These are phyloP conservation scores for Dendrolimus punctatus DNA, from an alignment of 1,140 invertebrate genomes.

Conservation along the genomic window DNA sequence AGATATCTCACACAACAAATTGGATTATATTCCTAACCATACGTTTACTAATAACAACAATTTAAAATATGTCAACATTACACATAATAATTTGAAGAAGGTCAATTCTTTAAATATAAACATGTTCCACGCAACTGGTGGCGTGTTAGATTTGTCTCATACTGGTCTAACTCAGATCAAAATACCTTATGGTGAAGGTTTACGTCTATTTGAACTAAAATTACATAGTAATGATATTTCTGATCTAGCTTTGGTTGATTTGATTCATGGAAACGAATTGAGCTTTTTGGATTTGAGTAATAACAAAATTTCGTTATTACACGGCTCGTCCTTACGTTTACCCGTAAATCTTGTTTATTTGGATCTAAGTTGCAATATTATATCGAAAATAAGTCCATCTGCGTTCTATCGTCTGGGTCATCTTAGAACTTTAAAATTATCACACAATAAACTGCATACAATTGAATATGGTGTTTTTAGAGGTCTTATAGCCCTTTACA, in stretches of 20 bases:
- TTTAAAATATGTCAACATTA: slow-evolving; percentile 42
- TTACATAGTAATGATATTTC: slow-evolving; percentile 46
- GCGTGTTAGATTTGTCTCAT: slow-evolving; percentile 47
- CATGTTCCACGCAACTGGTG: slow-evolving; percentile 42
- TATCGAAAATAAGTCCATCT: slow-evolving; percentile 36
- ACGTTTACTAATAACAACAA: slow-evolving; percentile 33
- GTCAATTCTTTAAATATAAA: slow-evolving; percentile 35
- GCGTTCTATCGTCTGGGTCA: slow-evolving; percentile 30
- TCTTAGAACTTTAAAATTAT: slow-evolving; percentile 37
- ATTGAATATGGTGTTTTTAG: slow-evolving; percentile 48
- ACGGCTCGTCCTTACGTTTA: slow-evolving; percentile 37
- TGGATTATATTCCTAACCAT: slow-evolving; percentile 39
- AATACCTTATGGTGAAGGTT: slow-evolving; percentile 38
- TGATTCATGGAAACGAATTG: slow-evolving; percentile 34
- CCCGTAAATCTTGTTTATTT: slow-evolving; percentile 31
- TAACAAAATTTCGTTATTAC: slow-evolving; percentile 37
- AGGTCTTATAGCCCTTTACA: slow-evolving; percentile 27
- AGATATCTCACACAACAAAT: slow-evolving; percentile 48
- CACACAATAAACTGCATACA: slow-evolving; percentile 33
- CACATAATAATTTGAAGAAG: slow-evolving; percentile 36
- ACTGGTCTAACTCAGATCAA: slow-evolving; percentile 36
- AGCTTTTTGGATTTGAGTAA: slow-evolving; percentile 35
- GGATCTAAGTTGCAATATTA: slow-evolving; percentile 46
- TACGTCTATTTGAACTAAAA: slow-evolving; percentile 29
- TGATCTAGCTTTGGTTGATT: slow-evolving; percentile 28